Evolutionary conservation across 2,888 invertebrate genomes (phyloP).

Genomic region (Monochamus alternatus): DNA sequence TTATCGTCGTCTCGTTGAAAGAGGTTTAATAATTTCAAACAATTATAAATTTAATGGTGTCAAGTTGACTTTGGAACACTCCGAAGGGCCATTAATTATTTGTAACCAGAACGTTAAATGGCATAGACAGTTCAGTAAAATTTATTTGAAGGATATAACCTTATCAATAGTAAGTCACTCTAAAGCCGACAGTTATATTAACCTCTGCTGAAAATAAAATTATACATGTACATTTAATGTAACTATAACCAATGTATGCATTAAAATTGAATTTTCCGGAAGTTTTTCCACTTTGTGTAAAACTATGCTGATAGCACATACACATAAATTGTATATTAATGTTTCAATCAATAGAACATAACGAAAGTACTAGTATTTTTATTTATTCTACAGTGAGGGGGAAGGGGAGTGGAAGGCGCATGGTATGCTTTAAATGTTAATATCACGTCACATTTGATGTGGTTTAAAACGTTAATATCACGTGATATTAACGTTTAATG

Average conservation of each 20-base stretch:
- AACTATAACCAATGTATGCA: no score
- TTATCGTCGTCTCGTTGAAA: slow-evolving; percentile 10
- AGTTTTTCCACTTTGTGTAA: no score
- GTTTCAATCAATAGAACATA: background rate
- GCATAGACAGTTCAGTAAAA: background rate
- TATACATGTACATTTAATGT: background rate
- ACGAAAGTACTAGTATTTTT: background rate
- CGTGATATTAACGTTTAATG: background rate
- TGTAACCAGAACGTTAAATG: slow-evolving; percentile 6
- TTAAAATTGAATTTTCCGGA: no score
- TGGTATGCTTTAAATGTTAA: background rate
- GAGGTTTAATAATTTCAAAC: background rate
- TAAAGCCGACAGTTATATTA: background rate
- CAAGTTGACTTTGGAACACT: slow-evolving; percentile 1
- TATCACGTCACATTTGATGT: background rate
- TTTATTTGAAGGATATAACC: background rate
- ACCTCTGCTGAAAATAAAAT: background rate
- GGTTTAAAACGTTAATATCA: background rate
- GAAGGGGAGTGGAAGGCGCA: background rate
- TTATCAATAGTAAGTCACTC: slow-evolving; percentile 9
- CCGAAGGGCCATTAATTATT: slow-evolving; percentile 10
- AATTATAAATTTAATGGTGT: background rate
- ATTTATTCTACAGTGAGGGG: background rate
- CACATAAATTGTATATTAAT: background rate
- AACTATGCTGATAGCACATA: no score